Conservation (phyloP, 2,888 invertebrate genomes). For the Scaeva pyrastri region DNA sequence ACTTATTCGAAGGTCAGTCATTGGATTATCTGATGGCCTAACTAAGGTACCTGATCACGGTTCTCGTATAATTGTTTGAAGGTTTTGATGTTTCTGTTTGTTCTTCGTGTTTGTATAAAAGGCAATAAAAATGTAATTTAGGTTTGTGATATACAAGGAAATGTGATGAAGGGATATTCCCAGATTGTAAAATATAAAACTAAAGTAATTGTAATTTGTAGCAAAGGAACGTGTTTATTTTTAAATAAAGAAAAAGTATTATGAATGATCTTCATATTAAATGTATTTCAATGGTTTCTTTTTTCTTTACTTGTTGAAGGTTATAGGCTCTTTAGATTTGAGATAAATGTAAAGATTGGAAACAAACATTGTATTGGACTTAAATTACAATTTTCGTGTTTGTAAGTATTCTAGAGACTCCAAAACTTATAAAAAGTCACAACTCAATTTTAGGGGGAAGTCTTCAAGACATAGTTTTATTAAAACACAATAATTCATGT, state of each 20-base stretch:
- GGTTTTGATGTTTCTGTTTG: neutral
- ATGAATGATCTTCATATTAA: neutral
- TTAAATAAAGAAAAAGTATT: neutral
- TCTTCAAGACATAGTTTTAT: too few relatives aligned
- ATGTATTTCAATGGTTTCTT: neutral
- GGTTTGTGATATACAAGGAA: conserved; percentile 31
- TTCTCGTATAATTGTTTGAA: conserved; percentile 61
- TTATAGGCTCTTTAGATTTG: too few relatives aligned
- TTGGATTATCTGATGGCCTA: conserved; percentile 49
- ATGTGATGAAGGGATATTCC: conserved; percentile 46
- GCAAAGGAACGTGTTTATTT: neutral
- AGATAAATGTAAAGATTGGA: too few relatives aligned
- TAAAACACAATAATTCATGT: too few relatives aligned
- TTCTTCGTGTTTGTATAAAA: neutral
- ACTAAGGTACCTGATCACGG: conserved; percentile 37
- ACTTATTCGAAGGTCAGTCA: conserved; percentile 63
- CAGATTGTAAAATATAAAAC: conserved; percentile 11
- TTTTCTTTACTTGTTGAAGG: neutral
- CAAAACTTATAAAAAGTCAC: too few relatives aligned
- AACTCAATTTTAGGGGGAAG: too few relatives aligned
- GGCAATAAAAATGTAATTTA: conserved; percentile 34
- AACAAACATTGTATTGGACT: too few relatives aligned
- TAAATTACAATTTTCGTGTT: too few relatives aligned
- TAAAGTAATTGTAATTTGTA: neutral
- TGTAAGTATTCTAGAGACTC: too few relatives aligned